Base-by-base conservation (phyloP, 2,797 vertebrate genomes). In the Scolopax bukidnonensis region DNA sequence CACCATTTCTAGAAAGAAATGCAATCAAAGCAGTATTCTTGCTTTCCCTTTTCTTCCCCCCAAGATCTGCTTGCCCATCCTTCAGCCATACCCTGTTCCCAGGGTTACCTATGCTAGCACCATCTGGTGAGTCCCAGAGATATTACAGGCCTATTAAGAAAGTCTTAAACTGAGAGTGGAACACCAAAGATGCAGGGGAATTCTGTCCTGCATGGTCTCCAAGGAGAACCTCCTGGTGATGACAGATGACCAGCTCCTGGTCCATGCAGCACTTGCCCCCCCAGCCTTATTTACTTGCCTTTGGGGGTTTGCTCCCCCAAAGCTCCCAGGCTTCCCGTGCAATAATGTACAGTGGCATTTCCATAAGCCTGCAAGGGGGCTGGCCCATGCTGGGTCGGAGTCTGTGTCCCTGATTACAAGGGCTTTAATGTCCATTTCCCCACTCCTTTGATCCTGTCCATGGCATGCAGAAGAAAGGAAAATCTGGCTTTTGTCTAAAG, bases 401-500 rank as follows among this genome's bases (percentile, higher is more conserved):
- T 92, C 96, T 95, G 86, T 83, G 88, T 85, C 95, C 88, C 86
- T 95, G 90, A 96, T 93, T 96, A 95, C 75, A 43, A 95, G 78
- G 28, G 92, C 95, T 96, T 96, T 96, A 96, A 96, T 93, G 95
- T 95, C 93, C 96, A 83, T 89, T 95, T 92, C 78, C 71, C 88
- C 30, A 50, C 54, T 92, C 94, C 95, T 97, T 97, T 97, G 96
- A 97, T 96, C 95, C 93, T 92, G 78, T 0, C 95, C 96, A 83
- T 89, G 95, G 90, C 95, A 94, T 87, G 93, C 81, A 96, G 94
- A 96, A 96, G 87, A 95, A 95, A 90, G 81, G 90, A 80, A 95
- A 95, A 95, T 95, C 96, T 96, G 96, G 94, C 94, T 95, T 96
- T 97, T 95, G 90, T 96, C 96, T 95, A 88, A 77, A 90, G 93